Evolutionary conservation across 2,113 vertebrate genomes (phyloP).

Genomic region (Eulacestoma nigropectus): DNA sequence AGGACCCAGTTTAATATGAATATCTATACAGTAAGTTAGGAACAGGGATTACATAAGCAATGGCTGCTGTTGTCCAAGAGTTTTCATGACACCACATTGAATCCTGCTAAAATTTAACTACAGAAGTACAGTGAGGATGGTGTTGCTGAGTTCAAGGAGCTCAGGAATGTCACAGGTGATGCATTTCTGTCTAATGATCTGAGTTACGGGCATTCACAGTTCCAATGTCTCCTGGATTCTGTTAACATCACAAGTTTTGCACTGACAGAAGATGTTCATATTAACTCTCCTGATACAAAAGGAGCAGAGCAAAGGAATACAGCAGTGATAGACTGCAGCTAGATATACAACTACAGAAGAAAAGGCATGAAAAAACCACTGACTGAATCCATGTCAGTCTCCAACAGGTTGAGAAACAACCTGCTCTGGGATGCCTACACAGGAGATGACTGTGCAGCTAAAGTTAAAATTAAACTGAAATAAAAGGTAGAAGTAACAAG

Average conservation of each 20-base stretch:
- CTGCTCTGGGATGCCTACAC: background rate
- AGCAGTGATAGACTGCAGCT: background rate
- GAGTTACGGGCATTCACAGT: background rate
- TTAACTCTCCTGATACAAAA: background rate
- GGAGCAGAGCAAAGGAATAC: background rate
- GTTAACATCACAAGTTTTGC: background rate
- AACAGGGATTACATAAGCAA: background rate
- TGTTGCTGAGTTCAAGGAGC: background rate
- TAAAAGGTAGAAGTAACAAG: background rate
- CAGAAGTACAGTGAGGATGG: background rate
- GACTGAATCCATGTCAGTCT: background rate
- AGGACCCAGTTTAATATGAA: background rate
- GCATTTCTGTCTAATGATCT: background rate
- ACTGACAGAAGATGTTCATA: background rate
- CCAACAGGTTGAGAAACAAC: background rate
- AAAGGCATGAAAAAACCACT: background rate
- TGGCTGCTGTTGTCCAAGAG: fast-evolving
- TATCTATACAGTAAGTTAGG: background rate
- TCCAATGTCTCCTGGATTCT: background rate
- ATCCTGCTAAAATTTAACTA: background rate
- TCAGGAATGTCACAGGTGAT: background rate
- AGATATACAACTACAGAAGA: background rate
- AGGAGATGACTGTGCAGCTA: background rate
- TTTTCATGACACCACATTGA: background rate
- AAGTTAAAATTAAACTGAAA: background rate